Evolutionary conservation across 2,888 invertebrate species (phyloP).

Genomic region (Dendrolimus houi): DNA sequence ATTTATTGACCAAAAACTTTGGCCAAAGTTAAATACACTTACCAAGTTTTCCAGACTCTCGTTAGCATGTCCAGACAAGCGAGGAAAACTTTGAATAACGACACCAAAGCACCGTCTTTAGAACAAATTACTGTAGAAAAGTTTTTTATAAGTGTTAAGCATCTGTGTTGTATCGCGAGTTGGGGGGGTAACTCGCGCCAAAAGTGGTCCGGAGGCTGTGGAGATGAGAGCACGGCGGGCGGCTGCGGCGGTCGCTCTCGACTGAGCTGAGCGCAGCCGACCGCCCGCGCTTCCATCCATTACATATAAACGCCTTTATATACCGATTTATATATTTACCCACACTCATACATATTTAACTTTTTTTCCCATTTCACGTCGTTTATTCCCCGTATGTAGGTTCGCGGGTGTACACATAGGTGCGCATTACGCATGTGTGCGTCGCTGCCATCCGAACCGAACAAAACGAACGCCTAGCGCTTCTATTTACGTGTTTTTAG

Average conservation of each 20-base stretch:
- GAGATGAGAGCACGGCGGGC: slow-evolving; percentile 19
- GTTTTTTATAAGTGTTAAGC: slow-evolving; percentile 4
- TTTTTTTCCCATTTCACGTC: slow-evolving; percentile 75
- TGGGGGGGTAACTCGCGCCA: slow-evolving; percentile 23
- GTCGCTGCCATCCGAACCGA: slow-evolving; percentile 47
- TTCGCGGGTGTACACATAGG: slow-evolving; percentile 30
- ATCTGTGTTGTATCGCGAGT: slow-evolving; percentile 1
- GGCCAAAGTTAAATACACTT: slow-evolving; percentile 16
- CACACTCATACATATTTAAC: slow-evolving; percentile 76
- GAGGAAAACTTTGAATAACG: slow-evolving; percentile 17
- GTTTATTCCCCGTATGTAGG: slow-evolving; percentile 69
- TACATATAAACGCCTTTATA: slow-evolving; percentile 68
- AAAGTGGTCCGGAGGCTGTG: slow-evolving; percentile 17
- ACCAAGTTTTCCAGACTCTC: slow-evolving; percentile 22
- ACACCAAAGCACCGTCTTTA: slow-evolving; percentile 20
- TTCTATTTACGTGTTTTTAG: slow-evolving; percentile 73
- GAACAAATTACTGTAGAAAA: slow-evolving; percentile 15
- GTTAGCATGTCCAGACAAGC: slow-evolving; percentile 12
- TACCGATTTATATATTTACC: slow-evolving; percentile 76
- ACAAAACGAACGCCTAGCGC: slow-evolving; percentile 52
- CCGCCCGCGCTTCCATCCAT: slow-evolving; percentile 53
- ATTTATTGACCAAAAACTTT: slow-evolving; percentile 5
- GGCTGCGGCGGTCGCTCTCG: slow-evolving; percentile 45
- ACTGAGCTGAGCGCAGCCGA: slow-evolving; percentile 49
- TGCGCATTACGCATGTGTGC: slow-evolving; percentile 39